phyloP scores from a whole-genome alignment of 1,140 invertebrate genomes.

The Magallana gigas region DNA sequence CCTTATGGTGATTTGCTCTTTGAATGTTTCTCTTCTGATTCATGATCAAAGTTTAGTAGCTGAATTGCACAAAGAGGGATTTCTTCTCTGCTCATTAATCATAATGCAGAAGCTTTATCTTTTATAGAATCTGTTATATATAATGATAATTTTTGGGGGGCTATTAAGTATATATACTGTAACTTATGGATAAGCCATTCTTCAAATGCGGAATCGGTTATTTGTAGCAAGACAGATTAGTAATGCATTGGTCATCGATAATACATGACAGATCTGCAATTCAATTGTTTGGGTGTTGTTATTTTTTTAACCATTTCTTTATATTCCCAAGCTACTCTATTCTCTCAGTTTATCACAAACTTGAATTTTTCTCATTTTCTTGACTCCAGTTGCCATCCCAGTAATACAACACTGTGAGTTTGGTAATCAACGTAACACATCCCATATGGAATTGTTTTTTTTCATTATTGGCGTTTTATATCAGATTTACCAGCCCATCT shows the following conservation, averaged over 20 bases:
- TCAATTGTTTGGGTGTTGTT: neutral
- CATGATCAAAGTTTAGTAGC: neutral
- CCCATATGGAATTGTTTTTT: slow-evolving; percentile 18
- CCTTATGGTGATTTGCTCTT: neutral
- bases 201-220: neutral
- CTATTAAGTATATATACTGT: neutral
- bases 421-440: slow-evolving; percentile 10
- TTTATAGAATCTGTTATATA: neutral
- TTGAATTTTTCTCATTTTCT: neutral
- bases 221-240: too few species aligned
- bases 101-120: slow-evolving; percentile 20
- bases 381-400: neutral
- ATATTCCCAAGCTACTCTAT: neutral
- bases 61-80: neutral
- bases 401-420: neutral
- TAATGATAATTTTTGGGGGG: neutral
- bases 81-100: slow-evolving; percentile 18
- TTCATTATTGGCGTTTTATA: slow-evolving; percentile 33
- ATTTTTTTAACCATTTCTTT: neutral
- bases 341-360: neutral
- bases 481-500: slow-evolving; percentile 21
- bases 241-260: neutral
- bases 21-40: slow-evolving; percentile 17
- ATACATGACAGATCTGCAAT: neutral
- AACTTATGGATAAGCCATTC: neutral